Conservation (phyloP, 37 sponge, comb jelly and placozoan genomes). For the Chondrilla cf. caribensis region DNA sequence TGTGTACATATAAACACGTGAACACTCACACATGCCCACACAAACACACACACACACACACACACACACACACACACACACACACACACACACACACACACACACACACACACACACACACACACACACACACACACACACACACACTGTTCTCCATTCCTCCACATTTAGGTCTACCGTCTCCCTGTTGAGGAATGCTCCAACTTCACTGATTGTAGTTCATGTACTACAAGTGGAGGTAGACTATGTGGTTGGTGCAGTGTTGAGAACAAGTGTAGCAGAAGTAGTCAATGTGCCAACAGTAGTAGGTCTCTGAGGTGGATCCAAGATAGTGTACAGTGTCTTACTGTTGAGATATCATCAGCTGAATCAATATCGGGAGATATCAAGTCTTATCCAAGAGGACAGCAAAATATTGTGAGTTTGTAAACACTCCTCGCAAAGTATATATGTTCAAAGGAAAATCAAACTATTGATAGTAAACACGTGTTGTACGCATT, state of each 20-base stretch:
- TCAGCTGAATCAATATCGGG: conserved; percentile 10
- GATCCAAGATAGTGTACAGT: not conserved
- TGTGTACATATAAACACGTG: no score
- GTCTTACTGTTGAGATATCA: not conserved
- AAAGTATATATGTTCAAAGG: no score
- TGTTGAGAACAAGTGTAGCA: conserved; percentile 82
- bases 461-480: no score
- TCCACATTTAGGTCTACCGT: conserved; percentile 25
- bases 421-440: not conserved
- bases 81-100: not conserved
- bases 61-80: not conserved
- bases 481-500: no score
- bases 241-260: conserved; percentile 87
- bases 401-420: not conserved
- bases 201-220: conserved; percentile 26
- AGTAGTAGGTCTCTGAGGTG: conserved; percentile 24
- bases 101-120: not conserved
- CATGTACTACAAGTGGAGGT: conserved; percentile 28
- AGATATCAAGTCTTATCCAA: not conserved
- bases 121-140: not conserved
- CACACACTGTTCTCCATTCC: not conserved
- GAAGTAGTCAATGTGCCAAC: conserved; percentile 61
- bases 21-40: no score
- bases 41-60: no score
- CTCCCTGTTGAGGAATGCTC: conserved; percentile 52